Conservation (phyloP, 1,140 invertebrate species). For the Ptiloglossa arizonensis region DNA sequence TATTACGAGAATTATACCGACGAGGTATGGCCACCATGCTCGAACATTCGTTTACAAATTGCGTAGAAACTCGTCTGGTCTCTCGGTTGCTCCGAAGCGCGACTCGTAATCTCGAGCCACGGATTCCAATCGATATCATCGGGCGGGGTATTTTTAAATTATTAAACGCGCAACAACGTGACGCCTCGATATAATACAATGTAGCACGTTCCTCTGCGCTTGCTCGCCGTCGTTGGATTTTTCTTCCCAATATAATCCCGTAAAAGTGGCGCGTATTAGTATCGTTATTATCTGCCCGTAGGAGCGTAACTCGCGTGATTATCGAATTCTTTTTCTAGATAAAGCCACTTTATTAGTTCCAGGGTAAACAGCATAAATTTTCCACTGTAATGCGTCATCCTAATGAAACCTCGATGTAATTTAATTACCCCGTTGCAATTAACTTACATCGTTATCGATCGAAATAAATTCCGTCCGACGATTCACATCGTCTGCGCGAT, state of each 20-base stretch:
- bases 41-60: no score
- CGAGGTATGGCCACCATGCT: no score
- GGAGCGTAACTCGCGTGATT: conserved; percentile 41
- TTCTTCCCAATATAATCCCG: conserved; percentile 10
- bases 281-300: conserved; percentile 39
- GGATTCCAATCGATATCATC: conserved; percentile 13
- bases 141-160: not conserved
- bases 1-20: no score
- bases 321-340: conserved; percentile 45
- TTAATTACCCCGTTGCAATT: conserved; percentile 31
- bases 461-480: not conserved
- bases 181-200: conserved; percentile 30
- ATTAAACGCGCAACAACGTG: not conserved
- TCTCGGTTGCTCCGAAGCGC: no score
- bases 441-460: conserved; percentile 40
- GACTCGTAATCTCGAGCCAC: no score
- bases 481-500: not conserved
- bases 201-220: not conserved
- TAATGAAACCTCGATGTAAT: conserved; percentile 24
- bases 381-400: conserved; percentile 37
- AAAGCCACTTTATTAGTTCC: conserved; percentile 44
- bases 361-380: conserved; percentile 54
- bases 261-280: conserved; percentile 8
- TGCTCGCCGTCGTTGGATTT: not conserved
- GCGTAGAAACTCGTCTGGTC: no score